phyloP scores from a whole-genome alignment of 2,888 invertebrate genomes.

The Drosophila meridiana region DNA sequence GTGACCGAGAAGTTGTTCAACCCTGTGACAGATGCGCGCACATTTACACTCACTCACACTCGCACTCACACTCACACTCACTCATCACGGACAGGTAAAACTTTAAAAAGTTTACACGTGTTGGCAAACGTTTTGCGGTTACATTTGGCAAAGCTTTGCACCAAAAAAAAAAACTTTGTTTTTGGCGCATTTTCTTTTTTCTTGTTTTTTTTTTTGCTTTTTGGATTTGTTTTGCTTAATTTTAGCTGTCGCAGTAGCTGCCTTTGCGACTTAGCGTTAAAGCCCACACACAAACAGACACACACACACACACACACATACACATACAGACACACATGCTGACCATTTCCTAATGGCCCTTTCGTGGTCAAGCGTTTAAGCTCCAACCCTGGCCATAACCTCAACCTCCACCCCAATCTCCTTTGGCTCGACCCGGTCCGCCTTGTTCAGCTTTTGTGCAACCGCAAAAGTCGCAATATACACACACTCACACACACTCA shows the following conservation, averaged over 20 bases:
- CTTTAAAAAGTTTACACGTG: conserved; percentile 69
- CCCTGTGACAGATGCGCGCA: conserved; percentile 36
- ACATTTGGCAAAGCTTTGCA: conserved; percentile 41
- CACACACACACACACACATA: conserved; percentile 8
- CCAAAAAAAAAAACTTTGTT: conserved; percentile 14
- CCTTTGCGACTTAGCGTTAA: conserved; percentile 50
- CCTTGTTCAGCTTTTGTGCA: conserved; percentile 64
- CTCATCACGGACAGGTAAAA: conserved; percentile 22
- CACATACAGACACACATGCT: conserved; percentile 24
- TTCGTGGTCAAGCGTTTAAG: conserved; percentile 81
- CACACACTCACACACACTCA: conserved; percentile 31
- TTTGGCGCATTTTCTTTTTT: conserved; percentile 10
- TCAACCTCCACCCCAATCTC: conserved; percentile 40
- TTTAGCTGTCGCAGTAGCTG: conserved; percentile 62
- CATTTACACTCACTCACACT: conserved; percentile 40
- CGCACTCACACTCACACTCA: conserved; percentile 13
- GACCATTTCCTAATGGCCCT: conserved; percentile 74
- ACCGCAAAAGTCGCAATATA: conserved; percentile 71
- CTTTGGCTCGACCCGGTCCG: conserved; percentile 25
- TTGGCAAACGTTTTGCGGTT: conserved; percentile 70
- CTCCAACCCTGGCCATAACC: conserved; percentile 59
- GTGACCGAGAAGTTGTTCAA: conserved; percentile 33
- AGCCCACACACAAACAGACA: conserved; percentile 14
- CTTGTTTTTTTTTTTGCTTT: conserved; percentile 15
- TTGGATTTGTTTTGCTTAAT: conserved; percentile 63